A percentile compares a stretch with the other conserved stretches of the same genome.
These are phyloP conservation scores for Bellardia bayeri DNA, from an alignment of 2,888 invertebrate genomes.

Conservation along the genomic window DNA sequence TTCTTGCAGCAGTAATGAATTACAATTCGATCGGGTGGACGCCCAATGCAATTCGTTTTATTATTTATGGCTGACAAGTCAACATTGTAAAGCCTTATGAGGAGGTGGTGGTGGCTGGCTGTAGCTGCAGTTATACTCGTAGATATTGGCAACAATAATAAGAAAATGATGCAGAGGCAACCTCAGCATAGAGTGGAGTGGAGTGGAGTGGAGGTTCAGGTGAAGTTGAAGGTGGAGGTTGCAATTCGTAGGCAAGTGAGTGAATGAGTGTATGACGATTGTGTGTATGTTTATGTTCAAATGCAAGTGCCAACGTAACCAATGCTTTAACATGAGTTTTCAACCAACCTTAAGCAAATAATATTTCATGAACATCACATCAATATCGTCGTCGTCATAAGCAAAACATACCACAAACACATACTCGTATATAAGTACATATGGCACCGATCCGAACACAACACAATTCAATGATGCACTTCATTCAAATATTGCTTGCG, in stretches of 20 bases:
- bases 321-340: constrained; percentile 71
- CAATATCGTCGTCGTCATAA: constrained; percentile 37
- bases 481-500: constrained; percentile 70
- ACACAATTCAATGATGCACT: constrained; percentile 72
- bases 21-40: constrained; percentile 75
- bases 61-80: constrained; percentile 78
- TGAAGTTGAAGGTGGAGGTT: constrained; percentile 68
- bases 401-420: constrained; percentile 35
- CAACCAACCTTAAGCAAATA: constrained; percentile 70
- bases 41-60: constrained; percentile 77
- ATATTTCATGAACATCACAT: constrained; percentile 68
- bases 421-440: not conserved
- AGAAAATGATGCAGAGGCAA: constrained; percentile 4
- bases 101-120: constrained; percentile 19
- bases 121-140: not conserved
- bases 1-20: constrained; percentile 73
- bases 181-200: not conserved
- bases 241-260: constrained; percentile 20
- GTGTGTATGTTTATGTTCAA: constrained; percentile 23
- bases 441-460: constrained; percentile 20
- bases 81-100: constrained; percentile 59
- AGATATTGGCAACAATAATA: constrained; percentile 30
- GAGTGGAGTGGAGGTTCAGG: constrained; percentile 52
- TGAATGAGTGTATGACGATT: constrained; percentile 21
- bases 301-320: constrained; percentile 72